A percentile compares a stretch with the other conserved stretches of the same genome.
Evolutionary conservation across 23 tunicate species (phyloP).

Genomic region (Oikopleura vanhoeffeni): DNA sequence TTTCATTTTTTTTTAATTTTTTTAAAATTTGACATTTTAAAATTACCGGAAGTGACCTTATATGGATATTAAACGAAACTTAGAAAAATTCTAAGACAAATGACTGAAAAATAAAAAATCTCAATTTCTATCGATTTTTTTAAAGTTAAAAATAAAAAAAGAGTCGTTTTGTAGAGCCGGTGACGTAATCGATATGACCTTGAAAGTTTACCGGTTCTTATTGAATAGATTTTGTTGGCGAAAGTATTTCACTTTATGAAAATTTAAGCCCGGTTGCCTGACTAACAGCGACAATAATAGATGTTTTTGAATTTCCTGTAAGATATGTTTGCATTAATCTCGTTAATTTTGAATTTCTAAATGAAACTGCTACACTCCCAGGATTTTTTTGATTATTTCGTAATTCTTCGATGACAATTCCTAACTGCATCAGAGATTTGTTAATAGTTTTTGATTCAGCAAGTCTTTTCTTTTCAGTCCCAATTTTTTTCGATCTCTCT

Average conservation of each 20-base stretch:
- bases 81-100: too few relatives aligned
- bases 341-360: background rate
- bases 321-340: background rate
- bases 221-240: too few relatives aligned
- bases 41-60: too few relatives aligned
- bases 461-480: background rate
- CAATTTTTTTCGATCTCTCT: background rate
- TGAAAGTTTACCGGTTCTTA: too few relatives aligned
- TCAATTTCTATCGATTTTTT: too few relatives aligned
- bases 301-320: background rate
- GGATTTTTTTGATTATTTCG: background rate
- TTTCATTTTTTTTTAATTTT: too few relatives aligned
- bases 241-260: background rate
- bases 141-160: too few relatives aligned
- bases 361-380: background rate
- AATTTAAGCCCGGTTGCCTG: background rate
- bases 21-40: too few relatives aligned
- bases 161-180: too few relatives aligned
- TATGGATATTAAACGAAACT: too few relatives aligned
- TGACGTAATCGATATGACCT: too few relatives aligned
- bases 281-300: background rate
- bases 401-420: background rate
- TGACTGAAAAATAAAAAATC: too few relatives aligned
- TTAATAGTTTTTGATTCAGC: conserved; percentile 2
- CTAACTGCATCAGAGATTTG: conserved; percentile 7